Base-by-base conservation (phyloP, 2,797 vertebrate genomes). In the Diceros bicornis region DNA sequence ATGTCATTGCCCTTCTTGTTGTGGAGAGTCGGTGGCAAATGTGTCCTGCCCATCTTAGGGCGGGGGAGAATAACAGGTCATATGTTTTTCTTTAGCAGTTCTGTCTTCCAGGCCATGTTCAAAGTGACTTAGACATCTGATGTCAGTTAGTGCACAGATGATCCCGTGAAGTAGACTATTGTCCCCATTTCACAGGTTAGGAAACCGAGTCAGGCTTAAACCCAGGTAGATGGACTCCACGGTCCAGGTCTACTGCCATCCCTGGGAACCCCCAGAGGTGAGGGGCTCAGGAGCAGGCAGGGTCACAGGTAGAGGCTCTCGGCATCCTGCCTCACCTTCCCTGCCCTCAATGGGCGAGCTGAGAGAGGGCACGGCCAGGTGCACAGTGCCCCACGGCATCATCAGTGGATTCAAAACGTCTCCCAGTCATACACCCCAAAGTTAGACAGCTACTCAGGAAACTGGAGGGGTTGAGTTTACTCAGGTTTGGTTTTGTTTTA, bases 161-260 rank as follows among this genome's bases (percentile, higher is more conserved):
- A 13, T 29, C 1, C 62, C 6, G 17, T 50, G 37, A 61, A 20
- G 61, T 2, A 1, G 11, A 6, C 5, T 25, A 10, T 25, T 44
- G 32, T 83, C 32, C 10, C 55, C 64, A 47, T 16, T 82, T 59
- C 64, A 4, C 23, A 61, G 52, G 29, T 50, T 16, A 52, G n/a
- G 72, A 77, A 89, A 62, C 32, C 72, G 34, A 69, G 41, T 77
- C 50, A 34, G 52, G 69, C 69, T 74, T 34, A n/a, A 17, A 37
- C 16, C 47, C 50, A 4, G 13, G 55, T 2, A 2, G 37, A 29
- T 10, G 17, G 29, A 44, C 37, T 89, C 41, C 44, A 66, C 59
- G 4, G 25, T 4, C 14, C 27, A 25, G 0, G 0, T 52, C 34
- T 29, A 2, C 50, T 18, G 47, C 55, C 37, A 27, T 41, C 13